These are phyloP conservation scores for Eurytoma adleriae DNA, from an alignment of 2,888 invertebrate genomes.

Conservation along the genomic window DNA sequence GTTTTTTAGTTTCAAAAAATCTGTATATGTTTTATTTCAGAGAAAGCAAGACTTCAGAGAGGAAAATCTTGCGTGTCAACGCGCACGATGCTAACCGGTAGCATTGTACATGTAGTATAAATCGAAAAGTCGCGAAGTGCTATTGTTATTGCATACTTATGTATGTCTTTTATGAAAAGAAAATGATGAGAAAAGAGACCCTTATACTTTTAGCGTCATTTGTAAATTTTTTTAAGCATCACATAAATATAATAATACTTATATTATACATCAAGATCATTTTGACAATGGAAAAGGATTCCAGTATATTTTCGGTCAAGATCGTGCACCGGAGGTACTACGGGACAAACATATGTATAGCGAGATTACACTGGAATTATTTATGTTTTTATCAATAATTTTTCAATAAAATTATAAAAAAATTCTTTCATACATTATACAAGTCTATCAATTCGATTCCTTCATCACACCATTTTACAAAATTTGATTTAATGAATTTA, in stretches of 20 bases:
- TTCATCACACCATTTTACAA: not conserved
- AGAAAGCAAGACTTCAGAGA: slow-evolving; percentile 56
- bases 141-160: slow-evolving; percentile 52
- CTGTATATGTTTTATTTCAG: slow-evolving; percentile 45
- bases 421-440: slow-evolving; percentile 49
- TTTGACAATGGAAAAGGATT: slow-evolving; percentile 35
- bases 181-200: slow-evolving; percentile 35
- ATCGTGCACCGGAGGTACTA: slow-evolving; percentile 25
- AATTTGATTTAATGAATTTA: too few species aligned
- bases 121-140: slow-evolving; percentile 40
- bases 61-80: slow-evolving; percentile 47
- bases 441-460: not conserved
- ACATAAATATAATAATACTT: slow-evolving; percentile 26
- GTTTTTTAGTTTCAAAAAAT: slow-evolving; percentile 21
- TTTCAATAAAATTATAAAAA: slow-evolving; percentile 68
- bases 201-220: slow-evolving; percentile 47
- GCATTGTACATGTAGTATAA: slow-evolving; percentile 50
- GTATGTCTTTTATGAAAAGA: slow-evolving; percentile 45
- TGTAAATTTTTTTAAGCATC: slow-evolving; percentile 49
- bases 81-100: slow-evolving; percentile 35
- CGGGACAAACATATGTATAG: slow-evolving; percentile 54
- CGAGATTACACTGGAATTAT: slow-evolving; percentile 65
- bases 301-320: slow-evolving; percentile 42
- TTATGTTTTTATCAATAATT: slow-evolving; percentile 71
- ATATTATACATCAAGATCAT: slow-evolving; percentile 37